Conservation (phyloP, 2,797 vertebrate genomes). For the Xerus rutilus region DNA sequence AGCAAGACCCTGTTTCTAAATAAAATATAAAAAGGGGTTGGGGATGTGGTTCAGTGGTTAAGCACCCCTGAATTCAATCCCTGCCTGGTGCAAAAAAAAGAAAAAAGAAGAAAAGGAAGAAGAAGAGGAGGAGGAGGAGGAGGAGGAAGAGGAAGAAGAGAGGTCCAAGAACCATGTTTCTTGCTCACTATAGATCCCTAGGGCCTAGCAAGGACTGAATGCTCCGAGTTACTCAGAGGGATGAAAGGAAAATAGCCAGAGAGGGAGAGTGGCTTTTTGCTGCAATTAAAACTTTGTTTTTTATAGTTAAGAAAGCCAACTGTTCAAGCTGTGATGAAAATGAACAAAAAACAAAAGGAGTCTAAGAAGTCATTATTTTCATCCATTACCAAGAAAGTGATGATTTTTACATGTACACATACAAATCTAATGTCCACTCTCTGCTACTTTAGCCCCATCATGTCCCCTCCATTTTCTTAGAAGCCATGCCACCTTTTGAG, state of each 20-base stretch:
- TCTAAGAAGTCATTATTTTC: neutral
- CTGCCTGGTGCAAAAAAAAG: no score
- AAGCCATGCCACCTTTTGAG: neutral
- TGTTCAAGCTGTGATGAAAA: constrained; percentile 44
- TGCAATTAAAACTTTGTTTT: constrained; percentile 26
- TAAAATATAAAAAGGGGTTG: no score
- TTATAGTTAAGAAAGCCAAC: neutral
- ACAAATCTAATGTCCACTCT: neutral
- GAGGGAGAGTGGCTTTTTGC: neutral
- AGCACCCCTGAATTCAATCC: no score
- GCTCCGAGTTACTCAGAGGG: neutral
- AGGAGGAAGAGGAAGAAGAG: neutral
- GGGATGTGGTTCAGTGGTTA: no score
- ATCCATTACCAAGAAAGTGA: neutral
- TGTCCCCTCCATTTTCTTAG: neutral
- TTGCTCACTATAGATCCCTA: neutral
- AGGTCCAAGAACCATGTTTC: neutral
- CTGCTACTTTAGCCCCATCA: neutral
- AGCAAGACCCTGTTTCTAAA: no score
- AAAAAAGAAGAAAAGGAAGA: neutral
- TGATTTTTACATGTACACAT: neutral
- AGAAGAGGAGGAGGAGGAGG: neutral
- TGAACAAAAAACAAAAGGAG: neutral
- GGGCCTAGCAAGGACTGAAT: neutral
- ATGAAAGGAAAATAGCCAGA: neutral